Evolutionary conservation across 1,140 invertebrate genomes (phyloP).

Genomic region (Philopotamus ludificatus): DNA sequence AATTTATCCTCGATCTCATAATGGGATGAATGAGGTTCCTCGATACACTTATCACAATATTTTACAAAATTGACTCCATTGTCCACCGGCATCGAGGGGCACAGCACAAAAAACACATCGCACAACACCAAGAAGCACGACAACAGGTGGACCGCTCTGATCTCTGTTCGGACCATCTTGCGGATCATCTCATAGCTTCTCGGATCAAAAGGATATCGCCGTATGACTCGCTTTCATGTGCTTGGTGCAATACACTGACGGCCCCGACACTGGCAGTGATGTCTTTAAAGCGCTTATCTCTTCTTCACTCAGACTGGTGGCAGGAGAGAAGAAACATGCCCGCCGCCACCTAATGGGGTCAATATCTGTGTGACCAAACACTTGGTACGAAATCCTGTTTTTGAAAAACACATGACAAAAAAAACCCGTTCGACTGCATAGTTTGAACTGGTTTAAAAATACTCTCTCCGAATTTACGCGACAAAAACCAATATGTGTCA

Average conservation of each 20-base stretch:
- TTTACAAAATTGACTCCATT: conserved; percentile 31
- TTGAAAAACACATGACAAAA: conserved; percentile 29
- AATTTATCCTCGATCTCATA: conserved; percentile 26
- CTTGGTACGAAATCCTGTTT: conserved; percentile 37
- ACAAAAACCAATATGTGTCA: background rate
- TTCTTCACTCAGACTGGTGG: conserved; percentile 12
- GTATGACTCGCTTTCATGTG: background rate
- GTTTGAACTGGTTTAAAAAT: background rate
- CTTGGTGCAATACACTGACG: conserved; percentile 26
- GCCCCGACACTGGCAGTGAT: conserved; percentile 7
- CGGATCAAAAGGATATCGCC: background rate
- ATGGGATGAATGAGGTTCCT: conserved; percentile 22
- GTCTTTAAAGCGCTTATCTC: conserved; percentile 20
- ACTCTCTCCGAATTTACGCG: background rate
- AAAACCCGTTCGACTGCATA: conserved; percentile 35
- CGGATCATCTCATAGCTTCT: background rate
- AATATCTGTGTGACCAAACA: conserved; percentile 24
- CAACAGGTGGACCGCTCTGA: background rate
- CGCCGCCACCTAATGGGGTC: conserved; percentile 31
- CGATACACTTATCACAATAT: conserved; percentile 39
- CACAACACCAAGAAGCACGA: conserved; percentile 18
- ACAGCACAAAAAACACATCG: conserved; percentile 16
- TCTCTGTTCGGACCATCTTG: background rate
- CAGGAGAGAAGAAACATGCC: conserved; percentile 24
- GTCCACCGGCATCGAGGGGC: conserved; percentile 16